Evolutionary conservation across 2,113 vertebrate species (phyloP).

Genomic region (Hiodon alosoides): DNA sequence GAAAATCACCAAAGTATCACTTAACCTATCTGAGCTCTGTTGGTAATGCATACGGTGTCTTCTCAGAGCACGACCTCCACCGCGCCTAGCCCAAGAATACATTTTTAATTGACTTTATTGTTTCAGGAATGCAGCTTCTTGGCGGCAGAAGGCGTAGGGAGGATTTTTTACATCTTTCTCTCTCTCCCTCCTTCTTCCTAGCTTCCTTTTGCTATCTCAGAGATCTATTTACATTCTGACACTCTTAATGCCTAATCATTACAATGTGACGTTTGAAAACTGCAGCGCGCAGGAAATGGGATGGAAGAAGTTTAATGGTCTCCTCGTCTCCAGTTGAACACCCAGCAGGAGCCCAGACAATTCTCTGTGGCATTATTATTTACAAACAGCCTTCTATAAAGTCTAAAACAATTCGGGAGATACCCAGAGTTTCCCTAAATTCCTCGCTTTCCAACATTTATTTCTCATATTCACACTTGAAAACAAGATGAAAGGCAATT

Average conservation of each 20-base stretch:
- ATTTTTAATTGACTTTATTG: conserved; percentile 72
- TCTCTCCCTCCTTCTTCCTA: background rate
- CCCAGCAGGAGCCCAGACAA: background rate
- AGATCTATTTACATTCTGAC: conserved; percentile 27
- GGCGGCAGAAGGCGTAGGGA: conserved; percentile 32
- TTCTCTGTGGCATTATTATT: background rate
- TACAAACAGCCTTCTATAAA: conserved; percentile 13
- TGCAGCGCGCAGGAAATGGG: background rate
- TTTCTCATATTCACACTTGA: conserved; percentile 11
- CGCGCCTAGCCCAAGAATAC: conserved; percentile 45
- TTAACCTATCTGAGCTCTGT: conserved; percentile 54
- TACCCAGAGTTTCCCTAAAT: background rate
- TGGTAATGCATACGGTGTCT: conserved; percentile 46
- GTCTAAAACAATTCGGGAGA: conserved; percentile 10
- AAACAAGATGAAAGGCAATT: background rate
- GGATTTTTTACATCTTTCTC: conserved; percentile 29
- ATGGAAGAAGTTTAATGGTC: background rate
- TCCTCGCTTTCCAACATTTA: conserved; percentile 4
- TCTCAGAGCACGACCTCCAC: conserved; percentile 54
- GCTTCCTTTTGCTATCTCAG: conserved; percentile 35
- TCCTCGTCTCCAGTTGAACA: background rate
- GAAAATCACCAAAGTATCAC: conserved; percentile 69
- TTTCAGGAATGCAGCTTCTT: conserved; percentile 44
- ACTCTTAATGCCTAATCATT: background rate
- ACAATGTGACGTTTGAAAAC: background rate